Percentiles rank a stretch among this genome's conserved stretches.
These are phyloP conservation scores for Pseudorectes ferrugineus DNA, from an alignment of 2,113 vertebrate species.

Conservation along the genomic window DNA sequence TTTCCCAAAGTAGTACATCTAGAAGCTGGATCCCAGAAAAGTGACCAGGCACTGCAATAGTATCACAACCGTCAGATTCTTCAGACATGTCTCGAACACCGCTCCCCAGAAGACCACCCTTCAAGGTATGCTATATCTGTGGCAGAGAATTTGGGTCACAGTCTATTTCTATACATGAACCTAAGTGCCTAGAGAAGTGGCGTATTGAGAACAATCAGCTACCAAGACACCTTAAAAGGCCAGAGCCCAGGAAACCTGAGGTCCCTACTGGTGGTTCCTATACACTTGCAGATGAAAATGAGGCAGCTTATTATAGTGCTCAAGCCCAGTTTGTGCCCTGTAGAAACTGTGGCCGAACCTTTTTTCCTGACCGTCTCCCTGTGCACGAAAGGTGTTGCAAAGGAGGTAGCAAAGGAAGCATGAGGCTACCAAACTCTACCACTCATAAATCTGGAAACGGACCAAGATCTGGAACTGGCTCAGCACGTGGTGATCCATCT, in stretches of 20 bases:
- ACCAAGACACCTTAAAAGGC: conserved; percentile 64
- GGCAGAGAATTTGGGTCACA: conserved; percentile 77
- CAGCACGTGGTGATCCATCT: background rate
- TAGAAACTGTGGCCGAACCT: conserved; percentile 63
- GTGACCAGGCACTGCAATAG: conserved; percentile 34
- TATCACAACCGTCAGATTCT: background rate
- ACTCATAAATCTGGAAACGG: background rate
- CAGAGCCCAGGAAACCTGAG: conserved; percentile 65
- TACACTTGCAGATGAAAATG: background rate
- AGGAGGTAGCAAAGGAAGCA: background rate
- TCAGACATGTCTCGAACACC: conserved; percentile 27
- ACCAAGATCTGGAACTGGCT: background rate
- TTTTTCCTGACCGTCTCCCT: conserved; percentile 63
- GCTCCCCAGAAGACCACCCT: conserved; percentile 57
- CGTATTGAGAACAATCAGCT: conserved; percentile 65
- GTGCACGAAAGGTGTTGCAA: conserved; percentile 70
- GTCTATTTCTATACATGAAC: conserved; percentile 75
- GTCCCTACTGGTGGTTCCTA: background rate
- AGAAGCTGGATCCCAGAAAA: background rate
- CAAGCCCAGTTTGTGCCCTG: conserved; percentile 70
- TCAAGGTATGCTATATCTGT: conserved; percentile 75
- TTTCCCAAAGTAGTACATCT: background rate
- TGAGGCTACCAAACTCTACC: background rate
- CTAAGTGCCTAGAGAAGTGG: conserved; percentile 77
- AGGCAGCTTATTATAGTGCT: conserved; percentile 47